Evolutionary conservation across 2,797 vertebrate genomes (phyloP), one percentile per base, ranked within the genome.

Genomic region (Perodicticus potto): DNA sequence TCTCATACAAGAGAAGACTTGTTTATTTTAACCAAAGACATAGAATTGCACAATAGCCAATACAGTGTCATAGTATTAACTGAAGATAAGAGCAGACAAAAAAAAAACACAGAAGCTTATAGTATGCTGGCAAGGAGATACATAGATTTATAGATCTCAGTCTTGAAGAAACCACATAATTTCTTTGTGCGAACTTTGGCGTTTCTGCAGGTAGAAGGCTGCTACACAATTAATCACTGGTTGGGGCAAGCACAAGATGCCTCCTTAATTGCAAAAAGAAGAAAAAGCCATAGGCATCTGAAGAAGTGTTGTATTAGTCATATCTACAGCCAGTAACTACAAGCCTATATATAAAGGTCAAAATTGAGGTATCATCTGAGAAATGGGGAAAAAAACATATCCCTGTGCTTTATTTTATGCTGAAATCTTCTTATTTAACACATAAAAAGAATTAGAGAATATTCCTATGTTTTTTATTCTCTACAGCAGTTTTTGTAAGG

Each of bases 1-100:
- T 91, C 57, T 89, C 83, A 94, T 67, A 95, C 16, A 83, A 82
- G n/a, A 87, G 55, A 87, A 95, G 80, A 61, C 8, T 88, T 87
- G 23, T 86, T 89, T 91, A 17, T 92, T 87, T 81, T 93, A 63
- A 55, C 10, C 67, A 91, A 85, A 92, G 67, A 22, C 63, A 94
- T 19, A 88, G 73, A 84, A 77, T 34, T 6, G 13, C 77, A 92
- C 14, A 78, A 93, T 65, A 94, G 53, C 45, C 82, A 94, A 77
- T 73, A 53, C 7, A 81, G 7, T 63, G 11, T 81, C 73, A 83
- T 7, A 65, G 65, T 49, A 7, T 89, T 94, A 74, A 61, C 69
- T 82, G 16, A 94, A 92, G 70, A 86, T 12, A 91, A 55, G 27
- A 84, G 20, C 74, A 90, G 13, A 72, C 89, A 95, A 76, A 69